Evolutionary conservation across 64 coral and sea anemone genomes (phyloP), one percentile per base, ranked within the genome.

Genomic region (Trachythela sp.): DNA sequence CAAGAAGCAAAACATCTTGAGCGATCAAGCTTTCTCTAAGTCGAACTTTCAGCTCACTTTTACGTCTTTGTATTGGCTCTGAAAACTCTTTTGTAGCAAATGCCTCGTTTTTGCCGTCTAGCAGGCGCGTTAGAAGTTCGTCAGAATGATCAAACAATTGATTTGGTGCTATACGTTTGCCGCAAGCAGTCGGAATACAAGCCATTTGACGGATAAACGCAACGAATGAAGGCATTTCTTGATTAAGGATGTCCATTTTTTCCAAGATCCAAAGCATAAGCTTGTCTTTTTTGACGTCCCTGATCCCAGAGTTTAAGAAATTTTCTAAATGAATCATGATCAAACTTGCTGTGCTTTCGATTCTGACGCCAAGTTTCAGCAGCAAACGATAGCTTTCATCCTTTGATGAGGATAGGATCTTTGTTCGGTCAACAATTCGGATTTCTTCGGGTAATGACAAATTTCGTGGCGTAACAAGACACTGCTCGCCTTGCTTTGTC

Each of bases 101-200:
- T 39, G 75, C 68, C n/a, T 35, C 33, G n/a, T 27, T 27, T 13
- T 72, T 72, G 68, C 33, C 68, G 10, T 31, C 10, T 10, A 31
- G 68, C 24, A 72, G 68, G 10, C 9, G n/a, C 30, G 33, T 80
- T 80, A 80, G 33, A 37, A 80, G 75, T 80, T 8, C 75, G 33
- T 80, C 75, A 80, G 75, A 37, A 22, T 80, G 30, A 22, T 80
- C 75, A 80, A 80, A 80, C 15, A 80, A 30, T 37, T 80, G 33
- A 2, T 39, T 37, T 80, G 75, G 75, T 4, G 75, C 75, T 35
- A 34, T 15, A 35, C 9, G 34, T 37, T 39, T 37, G 4, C 75
- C 75, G 30, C 37, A 15, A 35, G 30, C 4, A 37, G 75, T 80
- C 30, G 75, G 75, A 80, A 80, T 39, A 80, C 31, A 80, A 35